These are phyloP conservation scores for Cactoblastis cactorum DNA, from an alignment of 2,888 invertebrate species.

Conservation along the genomic window DNA sequence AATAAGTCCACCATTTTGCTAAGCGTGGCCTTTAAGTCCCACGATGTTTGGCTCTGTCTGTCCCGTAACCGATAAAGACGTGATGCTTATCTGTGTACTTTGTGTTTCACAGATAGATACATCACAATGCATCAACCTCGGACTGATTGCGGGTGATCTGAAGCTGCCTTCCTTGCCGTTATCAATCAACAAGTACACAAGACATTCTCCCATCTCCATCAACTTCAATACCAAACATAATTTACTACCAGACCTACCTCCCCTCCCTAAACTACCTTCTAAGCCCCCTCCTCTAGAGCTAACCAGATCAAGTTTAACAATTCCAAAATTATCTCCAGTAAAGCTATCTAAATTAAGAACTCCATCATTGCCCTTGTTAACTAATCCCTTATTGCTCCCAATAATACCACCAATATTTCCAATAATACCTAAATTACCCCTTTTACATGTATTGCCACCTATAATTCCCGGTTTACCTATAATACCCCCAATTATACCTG, in stretches of 20 bases:
- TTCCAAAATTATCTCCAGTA: constrained; percentile 15
- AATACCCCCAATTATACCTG: constrained; percentile 22
- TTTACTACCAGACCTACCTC: constrained; percentile 23
- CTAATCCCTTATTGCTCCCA: constrained; percentile 11
- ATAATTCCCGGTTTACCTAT: constrained; percentile 23
- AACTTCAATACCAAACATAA: constrained; percentile 34
- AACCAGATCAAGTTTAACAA: constrained; percentile 24
- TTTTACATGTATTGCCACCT: constrained; percentile 26
- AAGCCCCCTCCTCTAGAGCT: constrained; percentile 25
- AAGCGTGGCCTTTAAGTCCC: too few relatives aligned
- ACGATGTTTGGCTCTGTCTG: too few relatives aligned
- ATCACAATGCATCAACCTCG: constrained; percentile 33
- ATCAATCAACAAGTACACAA: constrained; percentile 37
- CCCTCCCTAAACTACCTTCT: constrained; percentile 22
- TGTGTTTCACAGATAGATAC: constrained; percentile 35
- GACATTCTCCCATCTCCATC: constrained; percentile 44
- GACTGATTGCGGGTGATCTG: constrained; percentile 43
- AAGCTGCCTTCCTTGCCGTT: constrained; percentile 38
- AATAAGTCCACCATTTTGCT: too few relatives aligned
- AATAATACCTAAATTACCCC: constrained; percentile 22
- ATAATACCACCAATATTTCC: constrained; percentile 26
- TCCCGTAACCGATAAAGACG: too few relatives aligned
- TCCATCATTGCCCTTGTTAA: constrained; percentile 17
- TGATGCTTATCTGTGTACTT: neutral
- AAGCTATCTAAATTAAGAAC: constrained; percentile 21